Conservation (phyloP, 2,113 vertebrate genomes). For the Psephotus haematonotus region DNA sequence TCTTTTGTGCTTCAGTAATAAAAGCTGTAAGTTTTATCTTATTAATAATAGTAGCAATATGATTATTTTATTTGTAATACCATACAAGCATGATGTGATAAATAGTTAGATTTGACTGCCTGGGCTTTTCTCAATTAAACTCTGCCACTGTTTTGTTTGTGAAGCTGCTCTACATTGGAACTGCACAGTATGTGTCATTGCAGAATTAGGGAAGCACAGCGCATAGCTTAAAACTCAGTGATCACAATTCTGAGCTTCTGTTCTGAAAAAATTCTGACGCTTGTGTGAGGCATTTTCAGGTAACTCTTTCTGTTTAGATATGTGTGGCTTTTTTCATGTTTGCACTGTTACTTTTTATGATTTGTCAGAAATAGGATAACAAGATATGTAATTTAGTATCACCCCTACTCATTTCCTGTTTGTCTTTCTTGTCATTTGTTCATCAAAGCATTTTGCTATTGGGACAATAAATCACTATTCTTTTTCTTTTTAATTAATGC, state of each 20-base stretch:
- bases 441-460: background rate
- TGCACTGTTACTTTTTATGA: background rate
- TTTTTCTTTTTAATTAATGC: background rate
- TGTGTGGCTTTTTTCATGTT: background rate
- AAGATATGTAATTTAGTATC: background rate
- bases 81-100: background rate
- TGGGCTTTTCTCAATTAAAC: background rate
- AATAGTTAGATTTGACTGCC: background rate
- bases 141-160: background rate
- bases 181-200: rapidly evolving
- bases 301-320: background rate
- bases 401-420: background rate
- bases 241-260: background rate
- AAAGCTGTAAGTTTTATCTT: background rate
- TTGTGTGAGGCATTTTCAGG: background rate
- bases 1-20: background rate
- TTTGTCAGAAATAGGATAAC: background rate
- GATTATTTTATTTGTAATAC: background rate
- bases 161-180: background rate
- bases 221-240: background rate
- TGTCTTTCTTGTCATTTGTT: background rate
- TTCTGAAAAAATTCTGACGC: background rate
- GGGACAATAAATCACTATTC: background rate
- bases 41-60: background rate
- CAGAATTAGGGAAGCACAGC: background rate